Conservation (phyloP, 1,140 invertebrate genomes). For the Prorops nasuta region DNA sequence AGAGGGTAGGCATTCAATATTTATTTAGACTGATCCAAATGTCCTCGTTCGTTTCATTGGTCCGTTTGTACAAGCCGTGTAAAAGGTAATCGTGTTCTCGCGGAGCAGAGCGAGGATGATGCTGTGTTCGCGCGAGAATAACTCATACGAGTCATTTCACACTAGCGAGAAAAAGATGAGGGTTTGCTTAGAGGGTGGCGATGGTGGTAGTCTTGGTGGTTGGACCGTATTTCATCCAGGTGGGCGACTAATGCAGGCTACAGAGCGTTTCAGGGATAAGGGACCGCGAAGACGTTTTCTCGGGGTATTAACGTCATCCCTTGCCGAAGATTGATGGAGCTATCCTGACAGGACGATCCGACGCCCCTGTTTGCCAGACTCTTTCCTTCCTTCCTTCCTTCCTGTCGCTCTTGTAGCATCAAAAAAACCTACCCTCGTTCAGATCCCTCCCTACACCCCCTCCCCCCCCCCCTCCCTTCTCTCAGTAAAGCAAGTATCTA, state of each 20-base stretch:
- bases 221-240: slow-evolving; percentile 27
- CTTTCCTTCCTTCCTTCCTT: neutral
- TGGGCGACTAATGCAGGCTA: slow-evolving; percentile 29
- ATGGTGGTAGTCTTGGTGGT: too few species aligned
- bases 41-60: too few species aligned
- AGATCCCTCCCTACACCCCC: neutral
- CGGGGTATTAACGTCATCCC: slow-evolving; percentile 47
- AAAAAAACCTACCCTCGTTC: slow-evolving; percentile 17
- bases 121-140: too few species aligned
- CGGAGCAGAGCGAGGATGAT: too few species aligned
- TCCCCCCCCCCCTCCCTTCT: neutral
- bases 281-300: slow-evolving; percentile 33
- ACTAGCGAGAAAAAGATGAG: slow-evolving; percentile 2
- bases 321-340: slow-evolving; percentile 52
- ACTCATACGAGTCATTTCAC: slow-evolving; percentile 20
- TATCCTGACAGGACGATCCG: slow-evolving; percentile 29
- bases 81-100: too few species aligned
- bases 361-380: slow-evolving; percentile 2
- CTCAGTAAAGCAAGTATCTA: too few species aligned
- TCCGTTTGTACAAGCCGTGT: too few species aligned
- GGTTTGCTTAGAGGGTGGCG: too few species aligned
- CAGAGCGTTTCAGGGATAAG: slow-evolving; percentile 23
- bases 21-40: too few species aligned
- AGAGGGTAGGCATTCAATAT: too few species aligned
- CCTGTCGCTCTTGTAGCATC: slow-evolving; percentile 9